Conservation (phyloP, 2,797 vertebrate genomes). For the Xiphorhynchus erythropygius region DNA sequence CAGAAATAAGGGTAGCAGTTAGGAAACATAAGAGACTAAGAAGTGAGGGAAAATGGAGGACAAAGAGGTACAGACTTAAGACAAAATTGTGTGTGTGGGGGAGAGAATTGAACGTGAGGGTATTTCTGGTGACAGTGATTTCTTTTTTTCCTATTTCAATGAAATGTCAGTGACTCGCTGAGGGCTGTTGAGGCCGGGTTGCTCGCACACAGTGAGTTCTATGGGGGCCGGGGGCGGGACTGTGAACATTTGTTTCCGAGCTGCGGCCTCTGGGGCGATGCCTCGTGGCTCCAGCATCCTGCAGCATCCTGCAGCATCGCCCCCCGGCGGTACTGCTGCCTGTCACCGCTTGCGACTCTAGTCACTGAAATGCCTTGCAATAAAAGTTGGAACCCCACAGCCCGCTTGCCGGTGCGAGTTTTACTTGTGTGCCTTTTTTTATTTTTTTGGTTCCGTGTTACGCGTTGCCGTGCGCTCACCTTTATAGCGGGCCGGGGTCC, state of each 20-base stretch:
- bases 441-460: too few relatives aligned
- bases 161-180: neutral
- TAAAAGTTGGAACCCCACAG: neutral
- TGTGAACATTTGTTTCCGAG: neutral
- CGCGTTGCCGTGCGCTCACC: too few relatives aligned
- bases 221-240: fast-evolving
- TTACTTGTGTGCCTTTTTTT: neutral
- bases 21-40: neutral
- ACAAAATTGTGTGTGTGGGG: too few relatives aligned
- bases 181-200: neutral
- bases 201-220: neutral
- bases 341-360: neutral
- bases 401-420: neutral
- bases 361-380: neutral
- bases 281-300: neutral
- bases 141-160: neutral
- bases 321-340: too few relatives aligned
- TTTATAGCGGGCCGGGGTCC: too few relatives aligned
- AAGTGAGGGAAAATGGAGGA: neutral
- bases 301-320: neutral
- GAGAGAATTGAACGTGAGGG: neutral
- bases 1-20: neutral
- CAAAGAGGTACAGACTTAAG: too few relatives aligned
- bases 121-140: neutral
- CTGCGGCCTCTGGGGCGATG: neutral